These are phyloP conservation scores for Panagrolaimus sp. DNA, from an alignment of 1,140 invertebrate genomes.

Conservation along the genomic window DNA sequence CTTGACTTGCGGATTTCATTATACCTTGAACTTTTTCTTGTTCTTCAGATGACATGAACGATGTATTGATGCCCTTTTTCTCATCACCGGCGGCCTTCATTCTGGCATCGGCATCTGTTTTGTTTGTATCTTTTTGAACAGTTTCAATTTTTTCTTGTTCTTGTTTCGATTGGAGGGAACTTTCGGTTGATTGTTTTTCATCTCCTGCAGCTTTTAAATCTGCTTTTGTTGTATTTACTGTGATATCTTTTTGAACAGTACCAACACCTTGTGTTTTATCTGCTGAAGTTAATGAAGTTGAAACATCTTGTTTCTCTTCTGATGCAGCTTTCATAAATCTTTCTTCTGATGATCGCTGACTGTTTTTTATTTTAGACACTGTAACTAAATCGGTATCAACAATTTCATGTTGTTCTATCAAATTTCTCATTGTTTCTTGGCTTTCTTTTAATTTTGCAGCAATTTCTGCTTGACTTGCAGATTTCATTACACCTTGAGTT, in stretches of 20 bases:
- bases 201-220: background rate
- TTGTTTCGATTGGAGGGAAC: background rate
- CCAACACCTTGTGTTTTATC: conserved; percentile 18
- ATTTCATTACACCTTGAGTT: background rate
- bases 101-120: background rate
- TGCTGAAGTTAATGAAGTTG: background rate
- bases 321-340: background rate
- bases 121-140: background rate
- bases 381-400: background rate
- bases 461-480: background rate
- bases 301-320: background rate
- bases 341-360: background rate
- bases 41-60: background rate
- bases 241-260: background rate
- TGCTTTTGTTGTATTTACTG: background rate
- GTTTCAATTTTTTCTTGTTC: background rate
- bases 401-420: conserved; percentile 2
- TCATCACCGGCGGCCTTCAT: conserved; percentile 6
- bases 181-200: background rate
- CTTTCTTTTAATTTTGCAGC: background rate
- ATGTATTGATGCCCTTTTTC: background rate
- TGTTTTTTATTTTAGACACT: background rate
- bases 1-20: background rate
- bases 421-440: conserved; percentile 2
- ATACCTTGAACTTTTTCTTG: background rate